Evolutionary conservation across 2,888 invertebrate genomes (phyloP), one percentile per base, ranked within the genome.

Genomic region (Perizoma affinitatum): DNA sequence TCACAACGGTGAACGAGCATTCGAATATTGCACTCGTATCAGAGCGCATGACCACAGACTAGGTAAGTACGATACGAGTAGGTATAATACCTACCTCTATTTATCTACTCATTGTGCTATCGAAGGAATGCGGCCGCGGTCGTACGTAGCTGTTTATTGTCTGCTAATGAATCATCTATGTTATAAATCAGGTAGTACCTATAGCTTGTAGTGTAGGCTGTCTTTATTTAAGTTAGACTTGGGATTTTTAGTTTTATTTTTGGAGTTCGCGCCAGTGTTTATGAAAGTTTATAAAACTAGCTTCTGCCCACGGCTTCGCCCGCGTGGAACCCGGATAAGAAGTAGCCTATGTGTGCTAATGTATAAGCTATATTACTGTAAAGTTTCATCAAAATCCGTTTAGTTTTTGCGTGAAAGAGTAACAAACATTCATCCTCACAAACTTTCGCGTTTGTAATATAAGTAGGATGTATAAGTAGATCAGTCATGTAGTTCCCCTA

Each of bases 111-210:
- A 74, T 74, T 78, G 74, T 80, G 79, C 81, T 87, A 88, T 88
- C 86, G 76, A 66, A 72, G 85, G 88, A 90, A 90, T 90, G 90
- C 88, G 88, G 86, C 83, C 84, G 86, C 73, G 75, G 74, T 74
- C 79, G 77, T 76, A 76, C 78, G 78, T 78, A 77, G 79, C 74
- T 76, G 81, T 83, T 79, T 82, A 82, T 77, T 78, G 70, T 76
- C 71, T 73, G 74, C 72, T 84, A 86, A 88, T 90, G 88, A 89
- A 79, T 88, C 87, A 88, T 87, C 84, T 79, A 76, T 73, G 82
- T 83, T 87, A 87, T 86, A 85, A 86, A 85, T 85, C 80, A 71
- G 61, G 71, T 66, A 66, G 66, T 42, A 38, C 38, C 38, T 38
- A 38, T 38, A 5, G n/a, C n/a, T 42, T n/a, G 42, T 1, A n/a